Evolutionary conservation across 1,140 invertebrate genomes (phyloP).

Genomic region (Propsilocerus akamusi): DNA sequence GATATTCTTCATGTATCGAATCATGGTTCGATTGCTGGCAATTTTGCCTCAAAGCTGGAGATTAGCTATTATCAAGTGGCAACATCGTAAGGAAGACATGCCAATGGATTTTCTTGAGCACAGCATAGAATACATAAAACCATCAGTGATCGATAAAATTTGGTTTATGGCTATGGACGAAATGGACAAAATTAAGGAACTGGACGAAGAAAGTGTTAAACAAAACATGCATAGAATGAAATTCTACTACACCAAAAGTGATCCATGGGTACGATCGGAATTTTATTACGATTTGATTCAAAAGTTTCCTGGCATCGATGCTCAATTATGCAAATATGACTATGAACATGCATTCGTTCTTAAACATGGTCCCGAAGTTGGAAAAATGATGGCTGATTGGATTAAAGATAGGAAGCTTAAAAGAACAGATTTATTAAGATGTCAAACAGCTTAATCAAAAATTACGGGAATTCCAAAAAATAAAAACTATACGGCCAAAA

Average conservation of each 20-base stretch:
- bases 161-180: slow-evolving; percentile 41
- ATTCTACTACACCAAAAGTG: slow-evolving; percentile 55
- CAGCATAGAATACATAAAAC: slow-evolving; percentile 29
- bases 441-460: too few relatives aligned
- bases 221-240: slow-evolving; percentile 37
- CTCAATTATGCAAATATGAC: slow-evolving; percentile 39
- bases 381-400: slow-evolving; percentile 32
- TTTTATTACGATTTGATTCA: slow-evolving; percentile 41
- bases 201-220: slow-evolving; percentile 28
- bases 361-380: slow-evolving; percentile 36
- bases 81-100: slow-evolving; percentile 19
- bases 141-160: slow-evolving; percentile 29
- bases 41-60: slow-evolving; percentile 13
- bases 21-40: slow-evolving; percentile 30
- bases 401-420: too few relatives aligned
- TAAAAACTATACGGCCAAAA: too few relatives aligned
- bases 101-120: slow-evolving; percentile 26
- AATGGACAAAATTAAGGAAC: slow-evolving; percentile 34
- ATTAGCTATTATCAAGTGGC: background rate
- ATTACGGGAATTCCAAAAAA: too few relatives aligned
- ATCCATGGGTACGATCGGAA: slow-evolving; percentile 52
- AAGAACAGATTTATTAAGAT: too few relatives aligned
- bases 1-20: slow-evolving; percentile 13
- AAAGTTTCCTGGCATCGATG: slow-evolving; percentile 38
- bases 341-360: slow-evolving; percentile 63